Evolutionary conservation across 2,888 invertebrate species (phyloP).

Genomic region (Molorchus minor): DNA sequence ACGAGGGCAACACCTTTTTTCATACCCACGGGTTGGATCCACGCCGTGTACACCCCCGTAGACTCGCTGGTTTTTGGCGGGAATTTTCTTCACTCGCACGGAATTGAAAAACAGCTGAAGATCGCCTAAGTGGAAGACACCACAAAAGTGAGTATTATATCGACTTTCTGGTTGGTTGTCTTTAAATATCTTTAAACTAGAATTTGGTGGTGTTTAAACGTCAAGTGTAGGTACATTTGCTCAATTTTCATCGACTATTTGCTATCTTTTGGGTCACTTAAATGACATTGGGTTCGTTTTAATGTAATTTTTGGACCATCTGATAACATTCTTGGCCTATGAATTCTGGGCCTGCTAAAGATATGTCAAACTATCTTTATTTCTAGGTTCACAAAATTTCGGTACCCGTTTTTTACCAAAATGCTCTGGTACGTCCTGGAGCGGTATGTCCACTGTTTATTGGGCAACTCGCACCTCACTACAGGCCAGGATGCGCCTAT

Average conservation of each 20-base stretch:
- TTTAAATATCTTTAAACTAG: no score
- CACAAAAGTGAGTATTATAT: conserved; percentile 77
- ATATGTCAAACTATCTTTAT: no score
- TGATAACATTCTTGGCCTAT: no score
- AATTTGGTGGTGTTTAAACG: no score
- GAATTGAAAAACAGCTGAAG: conserved; percentile 94
- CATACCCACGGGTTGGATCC: conserved; percentile 99
- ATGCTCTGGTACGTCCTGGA: conserved; percentile 98
- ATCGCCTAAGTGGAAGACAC: conserved; percentile 96
- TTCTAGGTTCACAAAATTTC: conserved; percentile 92
- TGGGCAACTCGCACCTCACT: conserved; percentile 83
- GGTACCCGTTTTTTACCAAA: conserved; percentile 98
- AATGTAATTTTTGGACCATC: no score
- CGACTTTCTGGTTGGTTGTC: no score
- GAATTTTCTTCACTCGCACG: conserved; percentile 95
- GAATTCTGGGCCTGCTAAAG: no score
- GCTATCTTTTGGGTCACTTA: not conserved
- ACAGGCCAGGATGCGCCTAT: conserved; percentile 56
- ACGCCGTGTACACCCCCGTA: conserved; percentile 95
- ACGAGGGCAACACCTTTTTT: conserved; percentile 95
- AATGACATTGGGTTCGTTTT: no score
- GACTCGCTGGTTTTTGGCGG: conserved; percentile 98
- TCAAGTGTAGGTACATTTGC: no score
- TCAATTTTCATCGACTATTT: not conserved
- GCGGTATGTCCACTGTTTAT: conserved; percentile 86